Evolutionary conservation across 2,888 invertebrate species (phyloP).

Genomic region (Scaptodrosophila latifasciaeformis): DNA sequence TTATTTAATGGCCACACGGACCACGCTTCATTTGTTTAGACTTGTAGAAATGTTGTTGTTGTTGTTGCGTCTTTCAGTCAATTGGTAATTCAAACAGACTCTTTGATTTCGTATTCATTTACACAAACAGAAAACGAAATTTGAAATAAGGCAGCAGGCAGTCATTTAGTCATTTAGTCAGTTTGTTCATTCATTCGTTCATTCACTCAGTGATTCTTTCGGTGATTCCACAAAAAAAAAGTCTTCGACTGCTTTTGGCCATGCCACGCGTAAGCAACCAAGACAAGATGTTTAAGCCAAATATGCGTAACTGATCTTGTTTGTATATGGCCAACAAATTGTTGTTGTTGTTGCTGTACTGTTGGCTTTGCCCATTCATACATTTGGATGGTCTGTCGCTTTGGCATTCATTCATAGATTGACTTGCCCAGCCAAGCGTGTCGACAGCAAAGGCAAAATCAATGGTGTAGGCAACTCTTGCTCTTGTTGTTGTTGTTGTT

Average conservation of each 20-base stretch:
- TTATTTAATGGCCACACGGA: slow-evolving; percentile 24
- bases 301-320: slow-evolving; percentile 63
- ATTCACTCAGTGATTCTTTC: background rate
- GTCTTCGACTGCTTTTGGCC: slow-evolving; percentile 42
- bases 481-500: slow-evolving; percentile 14
- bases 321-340: slow-evolving; percentile 63
- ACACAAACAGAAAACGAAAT: background rate
- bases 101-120: slow-evolving; percentile 27
- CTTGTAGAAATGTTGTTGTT: no score
- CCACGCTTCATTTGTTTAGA: slow-evolving; percentile 56
- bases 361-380: slow-evolving; percentile 45
- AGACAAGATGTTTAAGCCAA: slow-evolving; percentile 54
- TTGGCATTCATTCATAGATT: slow-evolving; percentile 43
- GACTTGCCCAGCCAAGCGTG: slow-evolving; percentile 54
- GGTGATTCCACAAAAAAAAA: background rate
- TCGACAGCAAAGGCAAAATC: slow-evolving; percentile 13
- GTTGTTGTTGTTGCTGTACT: slow-evolving; percentile 20
- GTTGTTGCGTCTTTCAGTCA: slow-evolving; percentile 58
- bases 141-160: no score
- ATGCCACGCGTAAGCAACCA: slow-evolving; percentile 60
- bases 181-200: no score
- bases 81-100: slow-evolving; percentile 58
- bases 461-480: slow-evolving; percentile 3
- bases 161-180: no score
- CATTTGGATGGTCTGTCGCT: slow-evolving; percentile 7